Evolutionary conservation across 2,888 invertebrate species (phyloP).

Genomic region (Buathra laborator): DNA sequence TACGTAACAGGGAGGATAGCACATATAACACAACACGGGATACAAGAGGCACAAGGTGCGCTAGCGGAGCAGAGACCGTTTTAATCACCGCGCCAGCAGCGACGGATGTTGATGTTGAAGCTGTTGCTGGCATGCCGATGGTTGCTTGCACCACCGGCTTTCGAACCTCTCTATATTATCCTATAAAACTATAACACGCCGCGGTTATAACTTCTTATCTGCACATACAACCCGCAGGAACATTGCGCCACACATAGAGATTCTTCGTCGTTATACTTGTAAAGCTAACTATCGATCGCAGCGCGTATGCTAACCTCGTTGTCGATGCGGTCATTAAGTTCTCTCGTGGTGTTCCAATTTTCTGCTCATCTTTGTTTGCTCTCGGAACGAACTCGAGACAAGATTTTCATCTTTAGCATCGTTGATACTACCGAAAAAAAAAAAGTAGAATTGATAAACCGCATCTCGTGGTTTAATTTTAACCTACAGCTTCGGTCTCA

Average conservation of each 20-base stretch:
- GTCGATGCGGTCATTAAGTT: constrained; percentile 69
- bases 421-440: no score
- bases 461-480: no score
- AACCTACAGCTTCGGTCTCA: no score
- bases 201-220: constrained; percentile 24
- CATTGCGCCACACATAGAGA: neutral
- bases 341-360: constrained; percentile 70
- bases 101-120: constrained; percentile 51
- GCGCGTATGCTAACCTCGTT: constrained; percentile 20
- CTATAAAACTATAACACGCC: constrained; percentile 43
- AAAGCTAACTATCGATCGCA: constrained; percentile 77
- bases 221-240: neutral
- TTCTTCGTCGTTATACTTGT: constrained; percentile 73
- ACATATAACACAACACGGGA: constrained; percentile 15
- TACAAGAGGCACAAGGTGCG: constrained; percentile 5
- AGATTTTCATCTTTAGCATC: no score
- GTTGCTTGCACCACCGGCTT: constrained; percentile 34
- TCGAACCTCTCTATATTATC: constrained; percentile 37
- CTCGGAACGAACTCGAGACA: no score
- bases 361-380: constrained; percentile 62
- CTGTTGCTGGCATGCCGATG: constrained; percentile 34
- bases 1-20: constrained; percentile 46
- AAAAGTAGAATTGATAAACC: no score
- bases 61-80: constrained; percentile 68
- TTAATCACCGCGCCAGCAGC: constrained; percentile 76